Conservation (phyloP, 2,113 vertebrate species). For the Catagonus wagneri region DNA sequence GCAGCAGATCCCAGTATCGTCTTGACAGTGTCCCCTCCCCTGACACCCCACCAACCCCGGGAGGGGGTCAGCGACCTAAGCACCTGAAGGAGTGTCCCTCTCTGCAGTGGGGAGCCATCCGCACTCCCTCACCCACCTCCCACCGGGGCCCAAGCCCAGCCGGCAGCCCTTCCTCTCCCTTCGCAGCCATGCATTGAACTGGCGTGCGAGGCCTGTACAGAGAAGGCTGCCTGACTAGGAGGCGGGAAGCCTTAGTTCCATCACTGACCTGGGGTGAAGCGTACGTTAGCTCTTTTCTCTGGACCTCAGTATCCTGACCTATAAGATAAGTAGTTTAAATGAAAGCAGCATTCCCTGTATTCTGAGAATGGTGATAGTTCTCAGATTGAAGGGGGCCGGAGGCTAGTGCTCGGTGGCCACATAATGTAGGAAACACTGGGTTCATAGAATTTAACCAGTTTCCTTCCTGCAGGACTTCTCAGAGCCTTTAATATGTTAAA, state of each 20-base stretch:
- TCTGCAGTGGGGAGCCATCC: not conserved
- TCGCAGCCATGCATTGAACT: rapidly evolving
- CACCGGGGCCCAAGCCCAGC: not conserved
- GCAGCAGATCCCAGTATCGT: not conserved
- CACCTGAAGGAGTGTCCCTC: no score
- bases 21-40: not conserved
- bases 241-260: not conserved
- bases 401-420: not conserved
- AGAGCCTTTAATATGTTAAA: not conserved
- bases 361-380: not conserved
- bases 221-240: not conserved
- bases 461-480: slow-evolving; percentile 31
- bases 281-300: not conserved
- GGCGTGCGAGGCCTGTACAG: not conserved
- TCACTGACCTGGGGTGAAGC: not conserved
- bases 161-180: not conserved
- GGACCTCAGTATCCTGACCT: not conserved
- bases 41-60: not conserved
- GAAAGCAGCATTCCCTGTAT: not conserved
- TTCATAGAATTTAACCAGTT: not conserved
- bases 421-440: not conserved
- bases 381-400: not conserved
- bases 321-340: not conserved
- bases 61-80: not conserved
- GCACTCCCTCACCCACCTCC: not conserved